Percentiles rank a stretch among this genome's conserved stretches.
Evolutionary conservation across 2,113 vertebrate genomes (phyloP).

Genomic region (Sciurus niger): DNA sequence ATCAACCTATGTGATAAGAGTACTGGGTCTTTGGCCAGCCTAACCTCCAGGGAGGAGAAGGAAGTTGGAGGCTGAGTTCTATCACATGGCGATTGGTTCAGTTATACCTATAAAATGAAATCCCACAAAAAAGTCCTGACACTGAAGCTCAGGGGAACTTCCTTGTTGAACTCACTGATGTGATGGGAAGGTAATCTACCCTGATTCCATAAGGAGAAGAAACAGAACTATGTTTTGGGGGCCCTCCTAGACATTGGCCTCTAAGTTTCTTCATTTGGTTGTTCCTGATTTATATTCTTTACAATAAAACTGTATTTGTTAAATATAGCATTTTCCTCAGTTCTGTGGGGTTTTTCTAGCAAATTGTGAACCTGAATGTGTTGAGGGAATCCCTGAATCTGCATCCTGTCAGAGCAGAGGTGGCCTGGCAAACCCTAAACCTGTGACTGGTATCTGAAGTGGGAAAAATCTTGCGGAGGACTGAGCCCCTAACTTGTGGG

Average conservation of each 20-base stretch:
- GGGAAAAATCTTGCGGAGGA: not conserved
- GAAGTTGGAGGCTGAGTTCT: not conserved
- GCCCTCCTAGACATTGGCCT: not conserved
- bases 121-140: constrained; percentile 3
- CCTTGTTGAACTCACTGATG: not conserved
- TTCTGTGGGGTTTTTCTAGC: not conserved
- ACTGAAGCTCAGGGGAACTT: not conserved
- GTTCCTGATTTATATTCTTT: not conserved
- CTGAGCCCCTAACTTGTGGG: not conserved
- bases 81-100: not conserved
- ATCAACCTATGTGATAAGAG: not conserved
- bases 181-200: not conserved
- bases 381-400: not conserved
- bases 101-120: not conserved
- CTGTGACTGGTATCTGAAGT: not conserved
- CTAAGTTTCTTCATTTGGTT: not conserved
- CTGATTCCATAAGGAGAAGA: not conserved
- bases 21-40: not conserved
- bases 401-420: not conserved
- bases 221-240: not conserved
- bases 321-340: not conserved
- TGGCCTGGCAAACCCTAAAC: not conserved
- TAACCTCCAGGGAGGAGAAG: not conserved
- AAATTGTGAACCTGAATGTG: constrained; percentile 3
- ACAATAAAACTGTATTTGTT: not conserved